Base-by-base conservation (phyloP, 2,888 invertebrate species). In the Melanostoma mellinum region DNA sequence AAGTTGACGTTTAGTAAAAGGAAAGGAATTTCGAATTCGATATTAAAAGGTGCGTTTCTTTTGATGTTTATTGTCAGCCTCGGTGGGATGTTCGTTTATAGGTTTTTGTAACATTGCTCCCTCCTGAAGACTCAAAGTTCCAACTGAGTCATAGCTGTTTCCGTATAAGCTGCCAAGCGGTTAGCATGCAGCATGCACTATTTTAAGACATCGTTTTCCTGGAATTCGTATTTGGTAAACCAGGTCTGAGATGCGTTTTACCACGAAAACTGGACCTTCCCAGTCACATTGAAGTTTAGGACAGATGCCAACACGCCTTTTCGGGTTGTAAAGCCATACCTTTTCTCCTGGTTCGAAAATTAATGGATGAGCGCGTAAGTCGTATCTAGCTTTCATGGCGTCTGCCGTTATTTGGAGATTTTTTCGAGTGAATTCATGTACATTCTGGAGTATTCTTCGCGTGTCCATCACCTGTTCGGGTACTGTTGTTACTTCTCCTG, bases 261-360 rank as follows among this genome's bases (percentile, higher is more conserved):
- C 52, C 3, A 52, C 8, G 4, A 80, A 36, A 86, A 53, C 6
- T 84, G 32, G 32, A 1, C 33, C 58, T 6, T 58, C 32, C 58
- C 42, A 58, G 30, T 58, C 58, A 3, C 42, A 2, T 32, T 58
- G 58, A 6, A 58, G 32, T n/a, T 58, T 58, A 4, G 58, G 58
- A 20, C 42, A 32, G 2, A 58, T 30, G 2, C 44, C 10, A 2
- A 32, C 30, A 5, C 42, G 42, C 2, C 58, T 0, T 9, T 44
- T 44, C 1, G 58, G 58, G 42, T 30, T 42, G 30, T 58, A 58
- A 8, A 44, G 8, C 58, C 58, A 58, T 2, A 58, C 58, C 30
- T 58, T 42, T 8, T 58, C 9, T 4, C 32, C 58, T 20, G 9
- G 20, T 3, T 3, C 6, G 35, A 53, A 35, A 10, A 36, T n/a